A percentile compares a stretch with the other conserved stretches of the same genome.
Evolutionary conservation across 2,797 vertebrate genomes (phyloP).

Genomic region (Amblyraja radiata): DNA sequence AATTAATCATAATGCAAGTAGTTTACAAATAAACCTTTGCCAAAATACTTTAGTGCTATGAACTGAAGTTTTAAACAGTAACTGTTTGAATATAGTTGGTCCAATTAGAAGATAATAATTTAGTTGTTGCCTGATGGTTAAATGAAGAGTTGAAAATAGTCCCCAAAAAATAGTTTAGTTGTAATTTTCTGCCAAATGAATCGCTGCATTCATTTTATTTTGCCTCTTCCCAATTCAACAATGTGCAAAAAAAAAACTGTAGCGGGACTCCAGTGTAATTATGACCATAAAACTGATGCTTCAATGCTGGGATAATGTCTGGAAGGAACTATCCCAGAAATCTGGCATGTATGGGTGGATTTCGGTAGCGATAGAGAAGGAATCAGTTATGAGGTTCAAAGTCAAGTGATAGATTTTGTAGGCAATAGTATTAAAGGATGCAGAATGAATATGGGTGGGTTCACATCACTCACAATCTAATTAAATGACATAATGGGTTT

Average conservation of each 20-base stretch:
- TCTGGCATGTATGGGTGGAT: background rate
- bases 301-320: background rate
- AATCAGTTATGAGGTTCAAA: background rate
- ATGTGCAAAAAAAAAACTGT: background rate
- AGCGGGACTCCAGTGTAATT: background rate
- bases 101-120: background rate
- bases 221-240: background rate
- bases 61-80: background rate
- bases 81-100: background rate
- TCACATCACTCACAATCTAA: background rate
- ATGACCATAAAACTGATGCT: background rate
- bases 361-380: too few species aligned
- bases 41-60: background rate
- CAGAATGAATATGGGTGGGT: background rate
- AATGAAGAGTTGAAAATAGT: background rate
- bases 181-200: background rate
- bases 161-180: background rate
- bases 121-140: background rate
- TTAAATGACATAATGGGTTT: background rate
- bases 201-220: background rate
- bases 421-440: background rate
- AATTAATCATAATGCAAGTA: background rate
- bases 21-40: slow-evolving; percentile 7
- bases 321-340: background rate
- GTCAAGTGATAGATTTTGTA: background rate